Conservation (phyloP, 2,113 vertebrate genomes). For the Arizona elegans region DNA sequence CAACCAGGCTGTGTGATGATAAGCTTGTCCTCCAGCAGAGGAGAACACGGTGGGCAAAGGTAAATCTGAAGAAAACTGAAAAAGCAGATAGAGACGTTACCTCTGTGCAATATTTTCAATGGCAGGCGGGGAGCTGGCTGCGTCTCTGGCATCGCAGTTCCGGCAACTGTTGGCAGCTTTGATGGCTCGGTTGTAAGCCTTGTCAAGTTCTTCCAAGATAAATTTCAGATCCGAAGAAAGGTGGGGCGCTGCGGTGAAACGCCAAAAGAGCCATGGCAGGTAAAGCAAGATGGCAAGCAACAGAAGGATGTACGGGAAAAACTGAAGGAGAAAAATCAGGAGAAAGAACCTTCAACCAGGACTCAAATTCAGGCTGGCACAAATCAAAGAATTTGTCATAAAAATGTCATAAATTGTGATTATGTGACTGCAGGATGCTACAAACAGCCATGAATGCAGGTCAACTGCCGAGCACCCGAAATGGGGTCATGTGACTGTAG, state of each 20-base stretch:
- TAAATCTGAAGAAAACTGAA: background rate
- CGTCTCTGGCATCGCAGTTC: conserved; percentile 65
- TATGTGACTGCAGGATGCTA: background rate
- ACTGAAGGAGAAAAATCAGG: conserved; percentile 66
- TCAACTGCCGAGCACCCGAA: background rate
- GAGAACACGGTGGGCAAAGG: background rate
- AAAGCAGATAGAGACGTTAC: conserved; percentile 43
- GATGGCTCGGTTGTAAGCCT: conserved; percentile 89
- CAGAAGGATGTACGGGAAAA: conserved; percentile 92
- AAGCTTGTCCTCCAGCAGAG: background rate
- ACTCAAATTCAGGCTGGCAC: background rate
- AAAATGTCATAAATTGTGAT: background rate
- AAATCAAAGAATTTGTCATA: background rate
- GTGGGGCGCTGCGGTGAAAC: conserved; percentile 84
- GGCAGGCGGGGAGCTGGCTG: conserved; percentile 23
- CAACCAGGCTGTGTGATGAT: background rate
- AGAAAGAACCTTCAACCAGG: conserved; percentile 6
- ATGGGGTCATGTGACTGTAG: background rate
- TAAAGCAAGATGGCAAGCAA: conserved; percentile 86
- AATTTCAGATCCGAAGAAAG: conserved; percentile 92
- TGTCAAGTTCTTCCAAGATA: conserved; percentile 95
- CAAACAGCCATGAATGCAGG: background rate
- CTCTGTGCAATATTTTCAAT: conserved; percentile 67
- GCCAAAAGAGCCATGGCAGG: conserved; percentile 87
- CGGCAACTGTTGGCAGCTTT: conserved; percentile 79